A percentile compares a stretch with the other conserved stretches of the same genome.
Conservation (phyloP, 2,797 vertebrate species). For the Ficedula albicollis region DNA sequence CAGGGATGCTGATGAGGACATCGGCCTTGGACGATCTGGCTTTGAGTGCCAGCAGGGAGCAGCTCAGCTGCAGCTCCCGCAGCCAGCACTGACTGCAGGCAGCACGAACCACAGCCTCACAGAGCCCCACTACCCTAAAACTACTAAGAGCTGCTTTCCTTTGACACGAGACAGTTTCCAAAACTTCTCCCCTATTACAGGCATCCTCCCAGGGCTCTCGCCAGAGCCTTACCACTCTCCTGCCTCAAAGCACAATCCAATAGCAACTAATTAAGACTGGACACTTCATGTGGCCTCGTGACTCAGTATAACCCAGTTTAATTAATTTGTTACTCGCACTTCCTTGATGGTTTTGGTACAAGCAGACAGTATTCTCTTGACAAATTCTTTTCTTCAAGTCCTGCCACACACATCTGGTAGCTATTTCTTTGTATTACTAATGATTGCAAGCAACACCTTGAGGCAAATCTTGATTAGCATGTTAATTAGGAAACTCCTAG, state of each 20-base stretch:
- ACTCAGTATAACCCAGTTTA: not conserved
- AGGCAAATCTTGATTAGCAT: constrained; percentile 37
- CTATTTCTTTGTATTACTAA: constrained; percentile 28
- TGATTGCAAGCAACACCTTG: constrained; percentile 45
- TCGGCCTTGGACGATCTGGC: not conserved
- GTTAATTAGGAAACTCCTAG: constrained; percentile 39
- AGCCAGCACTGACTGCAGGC: not conserved
- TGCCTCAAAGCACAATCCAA: not conserved
- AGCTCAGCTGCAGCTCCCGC: not conserved
- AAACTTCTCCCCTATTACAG: not conserved
- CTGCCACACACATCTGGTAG: not conserved
- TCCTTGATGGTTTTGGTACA: not conserved
- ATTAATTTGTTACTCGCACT: constrained; percentile 6
- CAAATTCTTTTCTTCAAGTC: not conserved
- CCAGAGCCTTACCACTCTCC: rapidly evolving
- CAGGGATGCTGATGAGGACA: too few relatives aligned
- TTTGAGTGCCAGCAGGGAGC: rapidly evolving
- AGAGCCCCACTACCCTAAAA: not conserved
- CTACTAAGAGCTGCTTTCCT: not conserved
- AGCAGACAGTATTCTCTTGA: not conserved
- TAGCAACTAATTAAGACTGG: not conserved
- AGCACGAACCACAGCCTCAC: not conserved
- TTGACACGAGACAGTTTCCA: not conserved
- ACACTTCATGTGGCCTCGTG: not conserved
- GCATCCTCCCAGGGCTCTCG: not conserved